Percentiles rank a stretch among this genome's conserved stretches.
Conservation (phyloP, 2,113 vertebrate genomes). For the Pagrus major region DNA sequence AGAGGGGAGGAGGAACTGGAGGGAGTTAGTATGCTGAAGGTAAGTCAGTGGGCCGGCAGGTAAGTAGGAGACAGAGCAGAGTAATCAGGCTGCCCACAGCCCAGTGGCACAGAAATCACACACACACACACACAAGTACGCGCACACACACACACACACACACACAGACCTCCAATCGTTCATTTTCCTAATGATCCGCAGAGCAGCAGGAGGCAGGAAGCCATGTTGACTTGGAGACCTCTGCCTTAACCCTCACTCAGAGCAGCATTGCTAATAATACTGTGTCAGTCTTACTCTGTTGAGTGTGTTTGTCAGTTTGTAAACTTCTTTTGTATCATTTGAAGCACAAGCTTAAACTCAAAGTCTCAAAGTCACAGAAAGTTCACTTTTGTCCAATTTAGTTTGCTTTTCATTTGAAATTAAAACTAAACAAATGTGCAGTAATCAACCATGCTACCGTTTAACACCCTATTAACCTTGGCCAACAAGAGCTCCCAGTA, state of each 20-base stretch:
- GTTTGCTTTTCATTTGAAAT: not conserved
- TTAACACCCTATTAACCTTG: constrained; percentile 17
- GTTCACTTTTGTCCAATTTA: not conserved
- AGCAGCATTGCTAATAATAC: constrained; percentile 69
- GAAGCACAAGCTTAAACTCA: constrained; percentile 9
- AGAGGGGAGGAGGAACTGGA: constrained; percentile 28
- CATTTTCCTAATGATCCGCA: constrained; percentile 83
- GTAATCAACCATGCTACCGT: not conserved
- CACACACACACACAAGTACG: constrained; percentile 19
- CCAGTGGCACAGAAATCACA: constrained; percentile 67
- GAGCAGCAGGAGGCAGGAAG: constrained; percentile 72
- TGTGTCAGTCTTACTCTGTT: constrained; percentile 53
- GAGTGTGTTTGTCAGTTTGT: constrained; percentile 39
- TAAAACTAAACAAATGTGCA: not conserved
- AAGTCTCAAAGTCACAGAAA: constrained; percentile 16
- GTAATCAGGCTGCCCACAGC: constrained; percentile 77
- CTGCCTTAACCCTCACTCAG: constrained; percentile 72
- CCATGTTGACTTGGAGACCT: constrained; percentile 75
- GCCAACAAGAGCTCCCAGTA: not conserved
- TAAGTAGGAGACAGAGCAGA: constrained; percentile 76
- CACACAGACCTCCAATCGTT: constrained; percentile 59
- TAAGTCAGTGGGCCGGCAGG: constrained; percentile 75
- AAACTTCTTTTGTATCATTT: constrained; percentile 33
- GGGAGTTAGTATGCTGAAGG: constrained; percentile 79
- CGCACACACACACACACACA: constrained; percentile 38